Conservation (phyloP, 2,797 vertebrate species). For the Propithecus perrieri region DNA sequence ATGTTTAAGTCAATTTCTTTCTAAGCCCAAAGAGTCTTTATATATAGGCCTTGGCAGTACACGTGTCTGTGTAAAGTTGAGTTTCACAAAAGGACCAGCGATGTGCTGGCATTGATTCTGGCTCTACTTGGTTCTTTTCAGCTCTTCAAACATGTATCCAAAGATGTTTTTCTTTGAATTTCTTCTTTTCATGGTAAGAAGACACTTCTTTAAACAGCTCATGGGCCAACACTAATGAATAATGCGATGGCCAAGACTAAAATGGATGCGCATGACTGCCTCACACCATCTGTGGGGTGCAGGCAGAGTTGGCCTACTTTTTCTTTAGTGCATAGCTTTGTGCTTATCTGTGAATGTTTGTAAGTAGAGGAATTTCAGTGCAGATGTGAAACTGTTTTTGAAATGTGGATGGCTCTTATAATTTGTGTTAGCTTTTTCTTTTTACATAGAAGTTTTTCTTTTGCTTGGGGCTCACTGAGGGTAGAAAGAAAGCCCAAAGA, state of each 20-base stretch:
- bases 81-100: slow-evolving; percentile 6
- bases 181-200: slow-evolving; percentile 73
- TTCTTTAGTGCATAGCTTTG: not conserved
- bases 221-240: slow-evolving; percentile 61
- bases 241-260: slow-evolving; percentile 34
- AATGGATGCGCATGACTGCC: slow-evolving; percentile 31
- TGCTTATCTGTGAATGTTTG: slow-evolving; percentile 61
- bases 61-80: not conserved
- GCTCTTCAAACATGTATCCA: slow-evolving; percentile 65
- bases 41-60: not conserved
- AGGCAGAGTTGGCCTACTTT: slow-evolving; percentile 23
- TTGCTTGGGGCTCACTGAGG: not conserved
- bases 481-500: not conserved
- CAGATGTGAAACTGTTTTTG: slow-evolving; percentile 59
- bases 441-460: slow-evolving; percentile 6
- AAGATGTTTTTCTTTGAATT: slow-evolving; percentile 71
- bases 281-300: slow-evolving; percentile 11
- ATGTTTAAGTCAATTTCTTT: not conserved
- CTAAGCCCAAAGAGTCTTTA: not conserved
- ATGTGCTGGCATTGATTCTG: slow-evolving; percentile 13
- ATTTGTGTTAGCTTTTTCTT: not conserved
- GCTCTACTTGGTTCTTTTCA: slow-evolving; percentile 52
- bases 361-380: not conserved
- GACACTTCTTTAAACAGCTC: slow-evolving; percentile 71
- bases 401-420: not conserved